These are phyloP conservation scores for Rachycentron canadum DNA, from an alignment of 2,797 vertebrate genomes.

Conservation along the genomic window DNA sequence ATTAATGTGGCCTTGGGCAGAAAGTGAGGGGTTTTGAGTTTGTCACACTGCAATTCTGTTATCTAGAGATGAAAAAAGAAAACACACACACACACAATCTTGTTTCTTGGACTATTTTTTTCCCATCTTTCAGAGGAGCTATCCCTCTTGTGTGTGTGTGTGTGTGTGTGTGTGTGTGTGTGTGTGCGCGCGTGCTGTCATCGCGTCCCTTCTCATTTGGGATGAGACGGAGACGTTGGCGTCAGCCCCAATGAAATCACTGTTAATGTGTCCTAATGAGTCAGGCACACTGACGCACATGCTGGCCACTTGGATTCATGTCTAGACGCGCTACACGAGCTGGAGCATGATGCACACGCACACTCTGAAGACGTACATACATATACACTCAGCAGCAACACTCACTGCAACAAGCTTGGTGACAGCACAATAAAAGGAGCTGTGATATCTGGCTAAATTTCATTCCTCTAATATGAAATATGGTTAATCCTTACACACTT, in stretches of 20 bases:
- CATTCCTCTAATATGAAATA: conserved; percentile 11
- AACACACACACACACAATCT: conserved; percentile 60
- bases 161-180: too few relatives aligned
- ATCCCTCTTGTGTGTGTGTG: conserved; percentile 62
- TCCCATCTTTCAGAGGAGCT: conserved; percentile 71
- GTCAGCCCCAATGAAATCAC: conserved; percentile 81
- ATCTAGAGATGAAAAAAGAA: conserved; percentile 82
- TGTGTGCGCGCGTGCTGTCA: conserved; percentile 74
- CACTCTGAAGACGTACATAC: not conserved
- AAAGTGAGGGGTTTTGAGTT: conserved; percentile 83
- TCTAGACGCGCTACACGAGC: conserved; percentile 57
- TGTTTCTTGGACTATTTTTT: conserved; percentile 73
- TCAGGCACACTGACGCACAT: conserved; percentile 74
- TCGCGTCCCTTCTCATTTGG: conserved; percentile 74
- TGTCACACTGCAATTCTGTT: conserved; percentile 88
- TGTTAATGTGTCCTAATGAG: conserved; percentile 86
- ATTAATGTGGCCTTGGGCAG: conserved; percentile 85
- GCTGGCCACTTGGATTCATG: conserved; percentile 71
- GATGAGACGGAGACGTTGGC: conserved; percentile 75
- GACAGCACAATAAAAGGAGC: not conserved
- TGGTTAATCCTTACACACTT: conserved; percentile 7
- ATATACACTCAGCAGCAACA: not conserved
- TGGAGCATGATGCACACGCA: conserved; percentile 21
- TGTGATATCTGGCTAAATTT: conserved; percentile 26
- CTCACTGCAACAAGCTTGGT: conserved; percentile 26